Conservation (phyloP, 2,113 vertebrate species). For the Thamnophis sirtalis region DNA sequence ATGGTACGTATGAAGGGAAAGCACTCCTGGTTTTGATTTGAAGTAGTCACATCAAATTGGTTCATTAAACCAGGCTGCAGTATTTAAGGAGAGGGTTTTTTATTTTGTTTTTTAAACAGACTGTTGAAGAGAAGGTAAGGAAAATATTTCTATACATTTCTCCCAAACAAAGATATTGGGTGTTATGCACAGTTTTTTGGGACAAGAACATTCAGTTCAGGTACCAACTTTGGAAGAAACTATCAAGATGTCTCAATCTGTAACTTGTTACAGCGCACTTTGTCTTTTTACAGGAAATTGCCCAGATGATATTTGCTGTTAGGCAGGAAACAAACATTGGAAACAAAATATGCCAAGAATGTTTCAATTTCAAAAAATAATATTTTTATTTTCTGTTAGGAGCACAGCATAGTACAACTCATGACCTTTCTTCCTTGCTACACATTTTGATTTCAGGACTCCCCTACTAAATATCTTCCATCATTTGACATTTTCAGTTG, state of each 20-base stretch:
- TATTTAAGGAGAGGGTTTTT: slow-evolving; percentile 36
- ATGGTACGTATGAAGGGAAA: slow-evolving; percentile 52
- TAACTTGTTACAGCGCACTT: not conserved
- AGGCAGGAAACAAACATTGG: not conserved
- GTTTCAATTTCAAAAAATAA: not conserved
- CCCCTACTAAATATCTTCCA: not conserved
- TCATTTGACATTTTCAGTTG: not conserved
- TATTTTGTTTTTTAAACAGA: slow-evolving; percentile 34
- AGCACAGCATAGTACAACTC: not conserved
- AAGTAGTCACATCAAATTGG: slow-evolving; percentile 66
- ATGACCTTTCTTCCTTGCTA: not conserved
- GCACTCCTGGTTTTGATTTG: slow-evolving; percentile 64
- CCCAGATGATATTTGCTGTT: not conserved
- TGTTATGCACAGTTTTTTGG: slow-evolving; percentile 44
- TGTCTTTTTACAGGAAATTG: not conserved
- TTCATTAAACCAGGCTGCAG: slow-evolving; percentile 54
- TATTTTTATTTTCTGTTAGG: not conserved
- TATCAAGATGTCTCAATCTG: slow-evolving; percentile 1
- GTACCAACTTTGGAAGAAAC: not conserved
- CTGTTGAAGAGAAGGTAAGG: slow-evolving; percentile 55
- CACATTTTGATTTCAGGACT: not conserved
- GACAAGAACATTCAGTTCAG: not conserved
- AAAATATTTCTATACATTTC: slow-evolving; percentile 51
- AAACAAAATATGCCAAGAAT: not conserved
- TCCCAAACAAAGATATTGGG: slow-evolving; percentile 25